Base-by-base conservation (phyloP, 2,888 invertebrate genomes). In the Melipona bicolor region DNA sequence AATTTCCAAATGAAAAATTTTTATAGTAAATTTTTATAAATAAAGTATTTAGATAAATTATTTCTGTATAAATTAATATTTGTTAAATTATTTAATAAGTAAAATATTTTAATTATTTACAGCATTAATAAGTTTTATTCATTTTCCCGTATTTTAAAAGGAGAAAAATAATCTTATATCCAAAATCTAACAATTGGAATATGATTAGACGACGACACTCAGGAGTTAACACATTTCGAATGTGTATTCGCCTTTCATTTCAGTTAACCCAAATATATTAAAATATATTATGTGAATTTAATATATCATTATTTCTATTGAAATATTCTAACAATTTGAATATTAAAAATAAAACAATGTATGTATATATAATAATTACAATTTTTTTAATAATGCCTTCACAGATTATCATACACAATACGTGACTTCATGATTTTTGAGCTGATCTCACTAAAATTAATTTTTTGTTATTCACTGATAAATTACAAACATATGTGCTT, bases 21-120 rank as follows among this genome's bases (percentile, higher is more conserved):
- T 62, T 59, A 72, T 54, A 62, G 36, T 4, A 50, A n/a, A 32
- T 64, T 72, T 49, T 27, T 6, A 24, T 61, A 72, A 32, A 49
- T 19, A 32, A 32, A 32, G 32, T 32, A 32, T 32, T 32, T 32
- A 32, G 32, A 32, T 32, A 32, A 32, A 32, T n/a, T 43, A 4
- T 59, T 9, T 11, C 0, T 21, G 24, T 43, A 24, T 27, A 52
- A 59, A 71, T 11, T 59, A 4, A 24, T 72, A 21, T 70, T 36
- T 56, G 19, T 43, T 13, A 13, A 13, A 11, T 6, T 43, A 15
- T 27, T 13, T 19, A 72, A 19, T 24, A 72, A 49, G 24, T 11
- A 19, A 19, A 43, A 43, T 15, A 36, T 27, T 36, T 36, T 68
- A 21, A 4, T n/a, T 13, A 21, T 36, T 9, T 64, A 64, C 32